Conservation (phyloP, 2,113 vertebrate genomes). For the Bubo blakistoni region DNA sequence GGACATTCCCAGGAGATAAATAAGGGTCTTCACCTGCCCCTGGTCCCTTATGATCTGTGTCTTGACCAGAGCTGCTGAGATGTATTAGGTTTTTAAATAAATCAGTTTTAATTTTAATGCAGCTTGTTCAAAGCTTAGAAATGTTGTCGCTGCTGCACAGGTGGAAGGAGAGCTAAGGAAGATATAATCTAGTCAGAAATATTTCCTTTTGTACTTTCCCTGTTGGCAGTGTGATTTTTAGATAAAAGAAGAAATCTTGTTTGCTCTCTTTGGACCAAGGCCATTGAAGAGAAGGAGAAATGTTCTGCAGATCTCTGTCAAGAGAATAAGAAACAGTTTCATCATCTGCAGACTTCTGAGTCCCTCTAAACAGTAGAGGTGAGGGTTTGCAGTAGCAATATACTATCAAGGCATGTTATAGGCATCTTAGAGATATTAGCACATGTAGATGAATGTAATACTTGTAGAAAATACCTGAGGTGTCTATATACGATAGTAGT, state of each 20-base stretch:
- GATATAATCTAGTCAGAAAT: background rate
- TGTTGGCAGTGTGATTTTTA: background rate
- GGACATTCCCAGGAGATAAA: background rate
- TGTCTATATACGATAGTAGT: background rate
- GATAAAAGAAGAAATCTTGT: background rate
- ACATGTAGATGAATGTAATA: background rate
- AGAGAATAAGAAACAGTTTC: background rate
- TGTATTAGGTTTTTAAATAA: conserved; percentile 23
- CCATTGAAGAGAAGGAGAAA: background rate
- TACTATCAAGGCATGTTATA: background rate
- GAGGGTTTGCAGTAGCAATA: background rate
- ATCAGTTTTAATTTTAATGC: conserved; percentile 42
- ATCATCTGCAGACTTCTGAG: background rate
- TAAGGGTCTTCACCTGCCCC: background rate
- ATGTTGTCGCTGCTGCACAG: background rate
- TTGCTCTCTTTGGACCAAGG: background rate
- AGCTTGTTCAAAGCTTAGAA: conserved; percentile 3
- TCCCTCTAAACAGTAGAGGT: background rate
- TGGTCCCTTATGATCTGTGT: background rate
- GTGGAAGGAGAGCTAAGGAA: background rate
- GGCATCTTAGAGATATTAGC: background rate
- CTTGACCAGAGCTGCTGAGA: conserved; percentile 8
- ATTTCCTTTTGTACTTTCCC: background rate
- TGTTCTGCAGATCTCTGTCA: background rate
- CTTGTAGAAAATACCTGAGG: background rate